Evolutionary conservation across 2,888 invertebrate genomes (phyloP).

Genomic region (Monochamus alternatus): DNA sequence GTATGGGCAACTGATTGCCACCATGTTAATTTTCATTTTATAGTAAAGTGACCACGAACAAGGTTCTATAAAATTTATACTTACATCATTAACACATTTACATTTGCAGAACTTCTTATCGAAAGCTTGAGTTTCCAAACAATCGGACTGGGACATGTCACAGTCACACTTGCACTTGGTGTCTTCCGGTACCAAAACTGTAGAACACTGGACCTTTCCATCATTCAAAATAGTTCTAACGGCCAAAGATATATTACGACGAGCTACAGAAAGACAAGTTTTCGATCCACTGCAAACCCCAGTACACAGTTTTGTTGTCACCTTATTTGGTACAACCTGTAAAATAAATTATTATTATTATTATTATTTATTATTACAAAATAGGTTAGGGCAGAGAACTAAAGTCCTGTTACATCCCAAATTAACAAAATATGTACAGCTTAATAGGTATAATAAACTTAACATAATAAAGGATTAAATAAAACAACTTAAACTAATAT

Average conservation of each 20-base stretch:
- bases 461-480: too few species aligned
- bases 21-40: neutral
- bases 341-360: neutral
- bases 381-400: too few species aligned
- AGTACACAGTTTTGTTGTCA: constrained; percentile 42
- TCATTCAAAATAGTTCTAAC: constrained; percentile 34
- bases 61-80: constrained; percentile 4
- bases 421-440: too few species aligned
- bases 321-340: constrained; percentile 42
- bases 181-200: constrained; percentile 40
- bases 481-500: too few species aligned
- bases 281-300: constrained; percentile 44
- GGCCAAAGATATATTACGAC: constrained; percentile 35
- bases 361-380: too few species aligned
- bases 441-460: too few species aligned
- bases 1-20: too few species aligned
- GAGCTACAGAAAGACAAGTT: constrained; percentile 38
- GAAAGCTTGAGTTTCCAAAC: constrained; percentile 38
- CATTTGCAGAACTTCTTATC: constrained; percentile 48
- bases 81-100: constrained; percentile 45
- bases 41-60: too few species aligned
- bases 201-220: constrained; percentile 40
- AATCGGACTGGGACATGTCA: constrained; percentile 33
- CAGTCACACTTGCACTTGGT: constrained; percentile 45
- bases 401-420: too few species aligned